phyloP scores from a whole-genome alignment of 2,888 invertebrate species.

The Metalampra italica region DNA sequence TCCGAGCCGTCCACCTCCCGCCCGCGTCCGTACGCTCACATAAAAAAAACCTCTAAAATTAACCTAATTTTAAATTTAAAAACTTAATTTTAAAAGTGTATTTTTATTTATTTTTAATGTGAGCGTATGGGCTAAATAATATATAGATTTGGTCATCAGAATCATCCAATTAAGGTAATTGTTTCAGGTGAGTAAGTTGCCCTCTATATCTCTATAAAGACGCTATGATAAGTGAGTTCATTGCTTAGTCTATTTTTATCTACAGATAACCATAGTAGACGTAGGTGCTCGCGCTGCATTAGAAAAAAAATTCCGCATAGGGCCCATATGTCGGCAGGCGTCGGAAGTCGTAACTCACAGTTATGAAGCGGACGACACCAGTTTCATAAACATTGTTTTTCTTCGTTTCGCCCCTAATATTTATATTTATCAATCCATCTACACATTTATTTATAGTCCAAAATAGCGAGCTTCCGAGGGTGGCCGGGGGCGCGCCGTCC shows the following conservation, averaged over 20 bases:
- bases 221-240: slow-evolving; percentile 1
- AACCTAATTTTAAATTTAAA: too few species aligned
- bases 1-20: too few species aligned
- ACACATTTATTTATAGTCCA: slow-evolving; percentile 77
- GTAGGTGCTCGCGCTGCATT: slow-evolving; percentile 16
- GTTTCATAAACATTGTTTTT: slow-evolving; percentile 79
- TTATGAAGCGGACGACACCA: slow-evolving; percentile 78
- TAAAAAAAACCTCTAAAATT: too few species aligned
- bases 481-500: slow-evolving; percentile 66
- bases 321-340: slow-evolving; percentile 68
- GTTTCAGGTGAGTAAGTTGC: too few species aligned
- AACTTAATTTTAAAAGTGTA: too few species aligned
- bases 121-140: too few species aligned
- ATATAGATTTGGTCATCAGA: too few species aligned
- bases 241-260: slow-evolving; percentile 45
- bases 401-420: slow-evolving; percentile 78
- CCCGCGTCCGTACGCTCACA: too few species aligned
- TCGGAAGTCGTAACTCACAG: slow-evolving; percentile 78
- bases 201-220: too few species aligned
- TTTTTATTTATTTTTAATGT: too few species aligned
- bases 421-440: slow-evolving; percentile 79
- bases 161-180: too few species aligned
- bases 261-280: slow-evolving; percentile 27
- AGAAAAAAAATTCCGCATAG: slow-evolving; percentile 67
- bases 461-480: slow-evolving; percentile 75